These are phyloP conservation scores for Chondrilla cf. caribensis DNA, from an alignment of 37 sponge, comb jelly and placozoan species.

Conservation along the genomic window DNA sequence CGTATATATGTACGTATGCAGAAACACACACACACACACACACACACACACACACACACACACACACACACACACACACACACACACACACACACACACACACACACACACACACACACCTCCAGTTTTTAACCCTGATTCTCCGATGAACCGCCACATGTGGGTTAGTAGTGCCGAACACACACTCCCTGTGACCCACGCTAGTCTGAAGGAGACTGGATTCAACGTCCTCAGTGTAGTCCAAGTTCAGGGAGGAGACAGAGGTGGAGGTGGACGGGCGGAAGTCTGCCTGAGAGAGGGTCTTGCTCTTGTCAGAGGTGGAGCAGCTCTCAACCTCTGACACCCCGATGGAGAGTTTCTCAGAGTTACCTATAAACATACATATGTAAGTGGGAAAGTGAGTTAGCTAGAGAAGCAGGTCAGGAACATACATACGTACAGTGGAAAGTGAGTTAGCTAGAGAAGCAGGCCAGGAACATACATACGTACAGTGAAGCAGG, in stretches of 20 bases:
- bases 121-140: slow-evolving; percentile 38
- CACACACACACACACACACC: slow-evolving; percentile 9
- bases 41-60: slow-evolving; percentile 24
- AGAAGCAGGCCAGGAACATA: too few relatives aligned
- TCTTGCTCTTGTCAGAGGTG: not conserved
- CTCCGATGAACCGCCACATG: slow-evolving; percentile 17
- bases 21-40: slow-evolving; percentile 36
- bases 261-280: not conserved
- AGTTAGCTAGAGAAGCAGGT: too few relatives aligned
- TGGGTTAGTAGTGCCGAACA: slow-evolving; percentile 49
- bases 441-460: too few relatives aligned
- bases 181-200: not conserved
- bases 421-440: too few relatives aligned
- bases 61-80: slow-evolving; percentile 38
- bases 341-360: not conserved
- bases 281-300: not conserved
- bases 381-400: too few relatives aligned
- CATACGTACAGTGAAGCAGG: too few relatives aligned
- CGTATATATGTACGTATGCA: not conserved
- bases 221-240: not conserved
- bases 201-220: not conserved
- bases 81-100: slow-evolving; percentile 31
- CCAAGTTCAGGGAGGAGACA: not conserved
- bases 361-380: not conserved
- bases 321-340: not conserved